phyloP scores from a whole-genome alignment of 2,797 vertebrate species.

The Aselliscus stoliczkanus region DNA sequence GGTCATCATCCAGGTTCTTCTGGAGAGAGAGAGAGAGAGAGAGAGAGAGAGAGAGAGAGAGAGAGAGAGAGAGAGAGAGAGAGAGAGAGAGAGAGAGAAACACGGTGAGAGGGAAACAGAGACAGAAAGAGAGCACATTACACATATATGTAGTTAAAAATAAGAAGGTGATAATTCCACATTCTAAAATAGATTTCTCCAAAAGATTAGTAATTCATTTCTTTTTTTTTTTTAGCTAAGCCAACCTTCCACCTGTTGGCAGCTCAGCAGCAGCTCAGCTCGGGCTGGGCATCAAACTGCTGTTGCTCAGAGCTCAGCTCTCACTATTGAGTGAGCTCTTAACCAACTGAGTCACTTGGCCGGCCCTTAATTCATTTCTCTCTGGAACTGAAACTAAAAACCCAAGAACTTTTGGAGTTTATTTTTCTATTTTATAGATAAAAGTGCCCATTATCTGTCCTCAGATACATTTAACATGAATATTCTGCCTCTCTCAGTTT shows the following conservation, averaged over 20 bases:
- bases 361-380: not conserved
- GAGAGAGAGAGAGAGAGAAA: no score
- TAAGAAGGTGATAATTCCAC: not conserved
- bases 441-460: not conserved
- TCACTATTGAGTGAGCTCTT: no score
- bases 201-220: not conserved
- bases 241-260: no score
- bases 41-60: not conserved
- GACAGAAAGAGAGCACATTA: not conserved
- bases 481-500: not conserved
- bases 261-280: no score
- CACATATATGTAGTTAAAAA: not conserved
- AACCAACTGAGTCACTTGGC: no score
- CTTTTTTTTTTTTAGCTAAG: no score
- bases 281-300: no score
- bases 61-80: not conserved
- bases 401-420: not conserved
- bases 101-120: not conserved
- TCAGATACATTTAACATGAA: not conserved
- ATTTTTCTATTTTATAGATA: not conserved
- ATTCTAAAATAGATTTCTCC: not conserved
- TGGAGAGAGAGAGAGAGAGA: not conserved
- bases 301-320: no score
- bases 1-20: not conserved
- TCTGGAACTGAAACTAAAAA: not conserved